phyloP scores from a whole-genome alignment of 2,888 invertebrate species.

The Mythimna albipuncta region DNA sequence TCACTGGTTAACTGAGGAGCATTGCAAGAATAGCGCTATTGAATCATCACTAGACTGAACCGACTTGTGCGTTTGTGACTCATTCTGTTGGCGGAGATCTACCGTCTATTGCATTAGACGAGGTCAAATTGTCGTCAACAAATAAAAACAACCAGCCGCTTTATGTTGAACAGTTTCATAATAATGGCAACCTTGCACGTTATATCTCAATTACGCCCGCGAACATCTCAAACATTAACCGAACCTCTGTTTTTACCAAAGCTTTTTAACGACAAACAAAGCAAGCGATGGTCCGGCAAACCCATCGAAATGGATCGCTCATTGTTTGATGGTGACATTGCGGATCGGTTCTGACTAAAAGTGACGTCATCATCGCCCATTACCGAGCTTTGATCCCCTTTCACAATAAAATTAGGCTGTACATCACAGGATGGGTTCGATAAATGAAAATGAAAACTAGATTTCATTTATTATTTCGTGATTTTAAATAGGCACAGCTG shows the following conservation, averaged over 20 bases:
- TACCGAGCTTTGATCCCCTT: constrained; percentile 51
- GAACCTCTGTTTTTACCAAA: constrained; percentile 36
- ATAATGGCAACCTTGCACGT: constrained; percentile 26
- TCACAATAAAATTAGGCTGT: constrained; percentile 46
- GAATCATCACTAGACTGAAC: constrained; percentile 60
- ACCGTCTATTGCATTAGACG: constrained; percentile 47
- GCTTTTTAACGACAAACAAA: constrained; percentile 55
- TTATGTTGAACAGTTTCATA: constrained; percentile 27
- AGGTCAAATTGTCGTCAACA: constrained; percentile 51
- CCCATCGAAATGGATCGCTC: constrained; percentile 66
- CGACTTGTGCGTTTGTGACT: constrained; percentile 51
- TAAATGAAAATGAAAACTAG: constrained; percentile 23
- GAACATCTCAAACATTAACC: constrained; percentile 45
- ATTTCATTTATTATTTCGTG: constrained; percentile 14
- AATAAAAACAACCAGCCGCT: constrained; percentile 47
- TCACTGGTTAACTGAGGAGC: constrained; percentile 43
- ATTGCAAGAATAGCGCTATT: constrained; percentile 60
- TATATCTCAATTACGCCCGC: constrained; percentile 40
- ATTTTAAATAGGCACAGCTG: constrained; percentile 43
- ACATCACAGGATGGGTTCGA: constrained; percentile 35
- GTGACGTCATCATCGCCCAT: constrained; percentile 68
- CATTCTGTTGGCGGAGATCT: constrained; percentile 54
- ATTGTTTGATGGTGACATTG: constrained; percentile 71
- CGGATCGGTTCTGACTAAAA: constrained; percentile 66
- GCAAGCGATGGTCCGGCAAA: constrained; percentile 60